A percentile compares a stretch with the other conserved stretches of the same genome.
Evolutionary conservation across 2,888 invertebrate genomes (phyloP).

Genomic region (Tipula unca): DNA sequence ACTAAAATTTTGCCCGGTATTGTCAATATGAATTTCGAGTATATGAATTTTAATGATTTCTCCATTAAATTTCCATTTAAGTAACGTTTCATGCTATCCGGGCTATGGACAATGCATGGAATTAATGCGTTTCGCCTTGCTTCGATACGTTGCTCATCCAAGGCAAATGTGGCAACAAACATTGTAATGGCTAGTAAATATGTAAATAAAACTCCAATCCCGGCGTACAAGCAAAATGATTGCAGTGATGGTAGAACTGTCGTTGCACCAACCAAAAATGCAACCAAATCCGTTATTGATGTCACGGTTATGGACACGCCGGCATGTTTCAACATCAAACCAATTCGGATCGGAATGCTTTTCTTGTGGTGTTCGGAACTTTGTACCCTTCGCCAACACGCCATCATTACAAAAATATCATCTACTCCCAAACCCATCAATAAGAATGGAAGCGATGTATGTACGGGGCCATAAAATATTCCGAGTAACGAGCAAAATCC

Average conservation of each 20-base stretch:
- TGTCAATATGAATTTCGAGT: constrained; percentile 57
- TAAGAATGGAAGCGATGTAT: constrained; percentile 72
- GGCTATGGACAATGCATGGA: constrained; percentile 56
- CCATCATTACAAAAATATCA: constrained; percentile 79
- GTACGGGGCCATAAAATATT: constrained; percentile 70
- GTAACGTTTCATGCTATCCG: constrained; percentile 45
- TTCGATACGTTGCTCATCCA: constrained; percentile 59
- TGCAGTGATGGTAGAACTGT: constrained; percentile 72
- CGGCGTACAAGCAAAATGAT: constrained; percentile 76
- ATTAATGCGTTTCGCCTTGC: constrained; percentile 55
- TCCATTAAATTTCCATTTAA: constrained; percentile 51
- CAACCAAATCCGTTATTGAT: constrained; percentile 72
- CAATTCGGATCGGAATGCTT: constrained; percentile 56
- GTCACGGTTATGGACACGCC: constrained; percentile 79
- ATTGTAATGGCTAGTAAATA: constrained; percentile 72
- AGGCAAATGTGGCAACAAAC: constrained; percentile 65
- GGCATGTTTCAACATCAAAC: constrained; percentile 64
- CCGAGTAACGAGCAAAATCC: constrained; percentile 64
- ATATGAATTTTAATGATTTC: constrained; percentile 49
- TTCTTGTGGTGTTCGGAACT: constrained; percentile 44
- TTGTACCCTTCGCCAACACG: constrained; percentile 61
- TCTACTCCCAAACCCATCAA: constrained; percentile 73
- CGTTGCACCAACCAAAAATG: constrained; percentile 68
- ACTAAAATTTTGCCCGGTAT: constrained; percentile 55
- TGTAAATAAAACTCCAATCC: constrained; percentile 64